These are phyloP conservation scores for Cottoperca gobio DNA, from an alignment of 2,797 vertebrate genomes.

Conservation along the genomic window DNA sequence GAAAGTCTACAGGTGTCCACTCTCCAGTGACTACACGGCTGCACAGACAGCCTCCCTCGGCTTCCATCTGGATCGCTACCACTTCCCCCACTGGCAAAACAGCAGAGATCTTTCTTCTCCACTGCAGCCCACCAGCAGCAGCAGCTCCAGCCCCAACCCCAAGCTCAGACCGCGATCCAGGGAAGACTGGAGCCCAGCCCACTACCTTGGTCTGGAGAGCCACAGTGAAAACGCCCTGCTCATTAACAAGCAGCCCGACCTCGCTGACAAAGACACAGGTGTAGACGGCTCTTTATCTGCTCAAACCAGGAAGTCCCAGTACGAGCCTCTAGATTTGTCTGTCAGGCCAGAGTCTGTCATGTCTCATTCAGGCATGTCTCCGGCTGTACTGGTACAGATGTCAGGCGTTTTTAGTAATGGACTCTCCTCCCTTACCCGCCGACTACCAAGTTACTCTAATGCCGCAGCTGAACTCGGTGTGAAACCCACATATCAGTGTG, in stretches of 20 bases:
- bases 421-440: constrained; percentile 53
- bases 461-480: constrained; percentile 56
- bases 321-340: constrained; percentile 94
- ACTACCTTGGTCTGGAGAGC: constrained; percentile 86
- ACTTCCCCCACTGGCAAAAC: constrained; percentile 88
- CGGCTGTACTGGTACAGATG: constrained; percentile 71
- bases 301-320: constrained; percentile 90
- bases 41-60: constrained; percentile 91
- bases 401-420: constrained; percentile 83
- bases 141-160: constrained; percentile 74
- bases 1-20: constrained; percentile 93
- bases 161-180: constrained; percentile 80
- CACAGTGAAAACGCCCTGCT: constrained; percentile 75
- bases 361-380: constrained; percentile 73
- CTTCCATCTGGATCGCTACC: constrained; percentile 93
- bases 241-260: constrained; percentile 66
- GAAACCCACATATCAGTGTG: constrained; percentile 76
- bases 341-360: constrained; percentile 86
- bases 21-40: constrained; percentile 89
- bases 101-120: constrained; percentile 85
- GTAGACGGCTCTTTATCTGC: constrained; percentile 64
- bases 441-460: constrained; percentile 67
- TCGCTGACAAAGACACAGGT: constrained; percentile 79
- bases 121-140: constrained; percentile 80
- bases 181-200: constrained; percentile 84